Percentiles rank a stretch among this genome's conserved stretches.
Evolutionary conservation across 2,888 invertebrate genomes (phyloP).

Genomic region (Tenthredo distinguenda): DNA sequence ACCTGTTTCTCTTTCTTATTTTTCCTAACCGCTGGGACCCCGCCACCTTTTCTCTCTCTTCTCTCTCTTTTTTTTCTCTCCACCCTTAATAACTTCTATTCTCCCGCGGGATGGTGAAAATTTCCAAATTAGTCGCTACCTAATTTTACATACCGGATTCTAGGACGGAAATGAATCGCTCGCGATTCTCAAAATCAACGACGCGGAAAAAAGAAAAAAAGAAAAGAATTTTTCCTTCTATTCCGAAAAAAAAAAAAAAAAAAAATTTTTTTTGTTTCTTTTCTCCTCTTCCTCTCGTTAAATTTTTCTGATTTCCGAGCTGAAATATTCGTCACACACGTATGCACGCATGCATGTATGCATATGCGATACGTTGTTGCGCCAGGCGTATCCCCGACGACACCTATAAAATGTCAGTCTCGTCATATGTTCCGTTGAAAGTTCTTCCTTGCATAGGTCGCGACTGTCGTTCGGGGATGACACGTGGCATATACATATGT

Average conservation of each 20-base stretch:
- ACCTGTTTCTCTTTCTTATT: constrained; percentile 13
- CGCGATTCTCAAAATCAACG: too few species aligned
- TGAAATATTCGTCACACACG: too few species aligned
- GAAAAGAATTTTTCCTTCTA: too few species aligned
- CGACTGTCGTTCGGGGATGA: not conserved
- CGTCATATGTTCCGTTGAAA: constrained; percentile 36
- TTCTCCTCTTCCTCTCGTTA: too few species aligned
- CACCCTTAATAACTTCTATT: not conserved
- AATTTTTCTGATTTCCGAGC: too few species aligned
- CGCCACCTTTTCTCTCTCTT: not conserved
- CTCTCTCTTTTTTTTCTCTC: not conserved
- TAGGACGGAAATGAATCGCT: not conserved
- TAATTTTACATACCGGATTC: not conserved
- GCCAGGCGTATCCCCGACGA: not conserved
- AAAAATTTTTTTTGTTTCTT: too few species aligned
- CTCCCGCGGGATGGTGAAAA: not conserved
- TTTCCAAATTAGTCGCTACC: not conserved
- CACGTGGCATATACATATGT: constrained; percentile 2
- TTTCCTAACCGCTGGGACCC: not conserved
- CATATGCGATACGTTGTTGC: not conserved
- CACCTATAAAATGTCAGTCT: constrained; percentile 42
- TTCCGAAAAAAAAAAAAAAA: too few species aligned
- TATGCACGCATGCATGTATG: too few species aligned
- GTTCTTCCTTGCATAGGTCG: constrained; percentile 46
- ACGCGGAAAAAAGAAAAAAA: too few species aligned